A percentile compares a stretch with the other conserved stretches of the same genome.
Evolutionary conservation across 1,140 invertebrate species (phyloP).

Genomic region (Psilanteris sp.): DNA sequence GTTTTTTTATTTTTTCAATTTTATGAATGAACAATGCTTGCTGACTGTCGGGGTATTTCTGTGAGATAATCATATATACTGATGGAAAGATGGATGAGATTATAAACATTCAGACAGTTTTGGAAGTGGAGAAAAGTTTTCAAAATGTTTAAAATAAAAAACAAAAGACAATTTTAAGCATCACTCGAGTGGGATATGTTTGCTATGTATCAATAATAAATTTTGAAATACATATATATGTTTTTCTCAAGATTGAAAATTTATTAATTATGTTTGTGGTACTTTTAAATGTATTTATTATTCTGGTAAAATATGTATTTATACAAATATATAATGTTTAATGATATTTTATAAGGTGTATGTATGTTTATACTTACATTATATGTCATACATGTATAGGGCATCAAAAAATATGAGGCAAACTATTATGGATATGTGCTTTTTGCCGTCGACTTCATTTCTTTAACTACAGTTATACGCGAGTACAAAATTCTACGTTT

Average conservation of each 20-base stretch:
- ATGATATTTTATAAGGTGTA: constrained; percentile 47
- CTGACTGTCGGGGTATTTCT: no score
- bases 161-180: no score
- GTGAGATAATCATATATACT: no score
- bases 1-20: no score
- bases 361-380: constrained; percentile 43
- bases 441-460: constrained; percentile 56
- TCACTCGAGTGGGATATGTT: constrained; percentile 58
- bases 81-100: no score
- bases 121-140: no score
- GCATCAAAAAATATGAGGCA: constrained; percentile 65
- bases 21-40: no score
- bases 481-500: constrained; percentile 61
- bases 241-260: no score
- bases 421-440: constrained; percentile 64
- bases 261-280: no score
- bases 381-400: constrained; percentile 60
- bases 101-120: no score
- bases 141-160: no score
- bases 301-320: constrained; percentile 32
- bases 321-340: constrained; percentile 58
- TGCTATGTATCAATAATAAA: constrained; percentile 29
- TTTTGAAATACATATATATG: no score
- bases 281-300: constrained; percentile 7
- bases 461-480: constrained; percentile 50